A percentile compares a stretch with the other conserved stretches of the same genome.
phyloP scores from a whole-genome alignment of 2,113 vertebrate species.

The Tragelaphus buxtoni region DNA sequence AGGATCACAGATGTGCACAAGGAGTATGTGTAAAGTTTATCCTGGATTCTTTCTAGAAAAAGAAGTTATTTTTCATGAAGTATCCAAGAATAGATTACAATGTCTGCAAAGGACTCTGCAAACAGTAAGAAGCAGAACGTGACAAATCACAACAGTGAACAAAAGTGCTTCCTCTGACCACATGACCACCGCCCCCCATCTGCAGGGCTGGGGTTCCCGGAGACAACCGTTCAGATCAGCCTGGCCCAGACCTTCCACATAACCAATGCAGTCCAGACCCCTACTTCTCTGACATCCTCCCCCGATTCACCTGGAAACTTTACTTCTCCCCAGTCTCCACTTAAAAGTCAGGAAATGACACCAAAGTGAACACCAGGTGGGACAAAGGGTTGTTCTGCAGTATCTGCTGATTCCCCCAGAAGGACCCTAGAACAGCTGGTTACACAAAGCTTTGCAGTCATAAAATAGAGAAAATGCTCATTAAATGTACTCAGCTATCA shows the following conservation, averaged over 20 bases:
- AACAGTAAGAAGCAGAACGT: background rate
- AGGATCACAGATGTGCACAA: background rate
- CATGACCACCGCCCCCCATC: background rate
- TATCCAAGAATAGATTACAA: background rate
- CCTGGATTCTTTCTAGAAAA: background rate
- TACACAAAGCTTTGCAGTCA: background rate
- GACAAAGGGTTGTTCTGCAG: background rate
- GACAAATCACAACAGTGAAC: background rate
- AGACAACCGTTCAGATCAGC: background rate
- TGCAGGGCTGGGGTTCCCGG: background rate
- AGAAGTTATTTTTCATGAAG: background rate
- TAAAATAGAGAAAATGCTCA: conserved; percentile 9
- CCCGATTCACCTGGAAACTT: background rate
- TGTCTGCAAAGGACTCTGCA: background rate
- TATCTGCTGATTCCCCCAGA: background rate
- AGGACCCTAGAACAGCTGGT: background rate
- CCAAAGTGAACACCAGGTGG: background rate
- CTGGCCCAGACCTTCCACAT: background rate
- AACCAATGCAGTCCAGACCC: background rate
- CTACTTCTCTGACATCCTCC: background rate
- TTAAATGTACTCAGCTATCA: background rate
- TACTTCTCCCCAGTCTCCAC: background rate
- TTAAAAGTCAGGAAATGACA: background rate
- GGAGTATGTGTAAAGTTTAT: background rate
- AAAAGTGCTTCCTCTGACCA: background rate